Conservation (phyloP, 2,888 invertebrate species). For the Limulus polyphemus region DNA sequence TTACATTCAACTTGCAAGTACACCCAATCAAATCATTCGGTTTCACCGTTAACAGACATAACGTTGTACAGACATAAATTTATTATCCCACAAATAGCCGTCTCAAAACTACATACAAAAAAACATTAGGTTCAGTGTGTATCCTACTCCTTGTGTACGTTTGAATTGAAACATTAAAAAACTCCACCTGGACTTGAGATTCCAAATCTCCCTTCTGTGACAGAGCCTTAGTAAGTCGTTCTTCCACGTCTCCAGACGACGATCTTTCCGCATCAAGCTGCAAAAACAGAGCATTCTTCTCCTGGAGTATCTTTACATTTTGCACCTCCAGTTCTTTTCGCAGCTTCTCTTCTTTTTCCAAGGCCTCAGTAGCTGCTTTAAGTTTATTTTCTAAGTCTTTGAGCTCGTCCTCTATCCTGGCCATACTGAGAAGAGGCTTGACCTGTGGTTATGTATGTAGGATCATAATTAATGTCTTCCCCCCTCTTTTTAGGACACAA, state of each 20-base stretch:
- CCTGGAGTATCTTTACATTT: slow-evolving; percentile 80
- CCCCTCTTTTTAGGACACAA: too few species aligned
- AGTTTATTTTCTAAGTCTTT: slow-evolving; percentile 96
- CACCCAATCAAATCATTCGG: too few species aligned
- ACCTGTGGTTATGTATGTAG: slow-evolving; percentile 39
- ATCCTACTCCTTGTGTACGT: too few species aligned
- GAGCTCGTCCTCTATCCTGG: slow-evolving; percentile 97
- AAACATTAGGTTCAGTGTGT: too few species aligned
- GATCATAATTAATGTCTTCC: too few species aligned
- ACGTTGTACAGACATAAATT: too few species aligned
- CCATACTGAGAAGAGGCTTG: slow-evolving; percentile 98
- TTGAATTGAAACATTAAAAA: too few species aligned
- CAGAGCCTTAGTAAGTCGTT: slow-evolving; percentile 80
- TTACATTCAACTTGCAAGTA: too few species aligned
- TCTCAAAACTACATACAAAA: too few species aligned
- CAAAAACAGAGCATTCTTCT: slow-evolving; percentile 81
- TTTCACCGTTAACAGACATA: too few species aligned
- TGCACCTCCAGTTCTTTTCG: slow-evolving; percentile 93
- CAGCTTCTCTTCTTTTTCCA: slow-evolving; percentile 87
- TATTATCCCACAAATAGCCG: too few species aligned
- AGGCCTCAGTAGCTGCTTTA: slow-evolving; percentile 81
- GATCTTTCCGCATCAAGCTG: slow-evolving; percentile 91
- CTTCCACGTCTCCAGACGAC: slow-evolving; percentile 76
- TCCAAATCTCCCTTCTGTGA: slow-evolving; percentile 96
- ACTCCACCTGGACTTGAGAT: slow-evolving; percentile 52